Percentiles rank a stretch among this genome's conserved stretches.
Conservation (phyloP, 2,113 vertebrate species). For the Myodes glareolus region DNA sequence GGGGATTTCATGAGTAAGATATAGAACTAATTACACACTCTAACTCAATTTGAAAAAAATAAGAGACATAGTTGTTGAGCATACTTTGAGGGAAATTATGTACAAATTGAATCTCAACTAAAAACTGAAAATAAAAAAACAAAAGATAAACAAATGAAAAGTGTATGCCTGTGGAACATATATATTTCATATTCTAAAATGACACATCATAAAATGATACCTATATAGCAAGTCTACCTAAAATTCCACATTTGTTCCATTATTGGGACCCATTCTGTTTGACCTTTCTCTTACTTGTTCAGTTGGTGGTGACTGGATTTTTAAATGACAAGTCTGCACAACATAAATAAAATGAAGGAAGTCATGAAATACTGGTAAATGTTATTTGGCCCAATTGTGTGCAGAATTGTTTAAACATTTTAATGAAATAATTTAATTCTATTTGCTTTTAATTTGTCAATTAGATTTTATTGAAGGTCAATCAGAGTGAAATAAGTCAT, state of each 20-base stretch:
- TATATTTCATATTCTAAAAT: background rate
- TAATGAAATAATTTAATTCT: background rate
- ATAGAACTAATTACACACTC: background rate
- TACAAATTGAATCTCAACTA: background rate
- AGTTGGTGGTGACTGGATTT: background rate
- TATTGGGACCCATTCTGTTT: background rate
- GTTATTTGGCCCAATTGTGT: background rate
- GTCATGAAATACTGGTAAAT: background rate
- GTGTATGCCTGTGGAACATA: background rate
- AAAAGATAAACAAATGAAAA: background rate
- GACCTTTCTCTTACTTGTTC: background rate
- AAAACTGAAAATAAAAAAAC: background rate
- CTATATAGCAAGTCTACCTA: background rate
- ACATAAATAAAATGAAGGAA: background rate
- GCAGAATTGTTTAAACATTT: background rate
- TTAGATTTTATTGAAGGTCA: background rate
- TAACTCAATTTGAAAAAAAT: background rate
- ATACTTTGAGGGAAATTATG: background rate
- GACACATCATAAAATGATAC: background rate
- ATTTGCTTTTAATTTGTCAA: background rate
- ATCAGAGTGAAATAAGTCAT: conserved; percentile 6
- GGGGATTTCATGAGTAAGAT: no score
- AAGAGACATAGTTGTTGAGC: background rate
- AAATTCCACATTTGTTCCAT: background rate
- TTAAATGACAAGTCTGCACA: background rate